phyloP scores from a whole-genome alignment of 2,113 vertebrate species.

The Eptesicus fuscus region DNA sequence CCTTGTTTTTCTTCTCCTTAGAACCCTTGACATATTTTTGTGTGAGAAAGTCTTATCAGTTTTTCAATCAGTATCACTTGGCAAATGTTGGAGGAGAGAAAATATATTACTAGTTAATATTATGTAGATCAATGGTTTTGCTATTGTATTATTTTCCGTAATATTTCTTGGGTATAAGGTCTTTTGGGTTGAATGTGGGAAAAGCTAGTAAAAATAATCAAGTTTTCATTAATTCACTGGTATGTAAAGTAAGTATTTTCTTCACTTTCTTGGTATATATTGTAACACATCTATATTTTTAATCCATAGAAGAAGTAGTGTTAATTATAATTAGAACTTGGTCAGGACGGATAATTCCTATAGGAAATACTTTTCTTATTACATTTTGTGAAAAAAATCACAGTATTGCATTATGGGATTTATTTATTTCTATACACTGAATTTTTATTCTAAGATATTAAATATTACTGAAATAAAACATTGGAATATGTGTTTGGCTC shows the following conservation, averaged over 20 bases:
- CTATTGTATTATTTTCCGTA: background rate
- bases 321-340: background rate
- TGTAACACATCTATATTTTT: background rate
- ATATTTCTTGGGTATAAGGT: background rate
- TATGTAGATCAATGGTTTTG: background rate
- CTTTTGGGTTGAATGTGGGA: background rate
- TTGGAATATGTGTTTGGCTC: background rate
- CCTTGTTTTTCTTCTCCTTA: background rate
- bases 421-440: background rate
- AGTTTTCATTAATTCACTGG: background rate
- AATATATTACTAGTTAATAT: background rate
- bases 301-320: too few species aligned
- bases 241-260: background rate
- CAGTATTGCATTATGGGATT: background rate
- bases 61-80: background rate
- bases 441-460: background rate
- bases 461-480: background rate
- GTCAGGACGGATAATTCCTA: background rate
- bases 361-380: background rate
- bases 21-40: background rate
- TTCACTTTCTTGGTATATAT: background rate
- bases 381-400: background rate
- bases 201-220: background rate
- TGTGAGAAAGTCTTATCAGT: background rate
- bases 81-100: background rate